phyloP scores from a whole-genome alignment of 2,113 vertebrate genomes.

The Dicerorhinus sumatrensis region DNA sequence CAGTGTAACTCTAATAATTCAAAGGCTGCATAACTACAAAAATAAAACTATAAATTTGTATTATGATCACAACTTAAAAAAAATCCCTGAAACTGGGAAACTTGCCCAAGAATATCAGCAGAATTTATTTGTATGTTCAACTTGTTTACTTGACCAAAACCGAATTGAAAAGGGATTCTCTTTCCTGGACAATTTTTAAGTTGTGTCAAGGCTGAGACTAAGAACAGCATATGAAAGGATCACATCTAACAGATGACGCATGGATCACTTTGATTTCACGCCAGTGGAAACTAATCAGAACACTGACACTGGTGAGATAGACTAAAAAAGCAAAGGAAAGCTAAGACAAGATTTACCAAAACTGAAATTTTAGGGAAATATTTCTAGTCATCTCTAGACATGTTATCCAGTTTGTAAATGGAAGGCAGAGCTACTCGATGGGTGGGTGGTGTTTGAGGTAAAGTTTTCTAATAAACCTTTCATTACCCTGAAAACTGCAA shows the following conservation, averaged over 20 bases:
- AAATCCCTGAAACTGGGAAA: neutral
- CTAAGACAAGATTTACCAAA: neutral
- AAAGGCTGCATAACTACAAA: neutral
- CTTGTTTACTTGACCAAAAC: neutral
- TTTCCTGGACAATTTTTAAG: neutral
- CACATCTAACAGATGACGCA: neutral
- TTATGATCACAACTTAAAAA: neutral
- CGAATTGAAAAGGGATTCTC: neutral
- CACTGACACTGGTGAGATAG: neutral
- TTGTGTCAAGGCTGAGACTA: neutral
- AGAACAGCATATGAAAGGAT: neutral
- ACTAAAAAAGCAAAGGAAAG: neutral
- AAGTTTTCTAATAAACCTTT: constrained; percentile 4
- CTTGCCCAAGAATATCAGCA: neutral
- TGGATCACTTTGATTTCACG: constrained; percentile 4
- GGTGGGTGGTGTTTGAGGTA: neutral
- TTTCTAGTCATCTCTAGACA: neutral
- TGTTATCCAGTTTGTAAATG: neutral
- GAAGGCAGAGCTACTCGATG: neutral
- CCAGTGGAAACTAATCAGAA: constrained; percentile 35
- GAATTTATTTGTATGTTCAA: neutral
- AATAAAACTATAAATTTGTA: constrained; percentile 31
- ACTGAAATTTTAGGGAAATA: neutral
- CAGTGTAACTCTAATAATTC: neutral
- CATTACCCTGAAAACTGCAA: neutral